These are phyloP conservation scores for Calliphora vomitoria DNA, from an alignment of 2,888 invertebrate species.

Conservation along the genomic window DNA sequence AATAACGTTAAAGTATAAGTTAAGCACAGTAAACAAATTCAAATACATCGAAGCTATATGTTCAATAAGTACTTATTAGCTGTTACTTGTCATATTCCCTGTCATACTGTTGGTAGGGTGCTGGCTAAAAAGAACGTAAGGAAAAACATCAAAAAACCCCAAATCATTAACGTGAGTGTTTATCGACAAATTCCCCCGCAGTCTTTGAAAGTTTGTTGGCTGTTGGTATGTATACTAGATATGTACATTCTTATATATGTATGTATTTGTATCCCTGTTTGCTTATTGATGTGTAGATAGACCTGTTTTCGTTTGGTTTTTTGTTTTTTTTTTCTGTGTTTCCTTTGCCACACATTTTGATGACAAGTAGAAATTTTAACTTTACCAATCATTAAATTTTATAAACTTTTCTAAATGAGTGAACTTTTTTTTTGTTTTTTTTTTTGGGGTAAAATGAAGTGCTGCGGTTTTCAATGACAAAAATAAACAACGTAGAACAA, in stretches of 20 bases:
- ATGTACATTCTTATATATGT: not conserved
- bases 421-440: no score
- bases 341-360: slow-evolving; percentile 33
- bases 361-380: slow-evolving; percentile 56
- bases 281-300: slow-evolving; percentile 1
- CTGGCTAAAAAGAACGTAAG: not conserved
- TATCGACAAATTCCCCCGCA: not conserved
- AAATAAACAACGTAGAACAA: slow-evolving; percentile 36
- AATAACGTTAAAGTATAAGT: no score
- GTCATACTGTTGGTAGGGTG: not conserved
- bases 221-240: not conserved
- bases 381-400: slow-evolving; percentile 64
- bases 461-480: slow-evolving; percentile 32
- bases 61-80: not conserved
- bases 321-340: not conserved
- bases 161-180: slow-evolving; percentile 28
- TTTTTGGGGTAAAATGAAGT: slow-evolving; percentile 9
- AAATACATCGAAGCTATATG: not conserved
- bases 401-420: slow-evolving; percentile 65
- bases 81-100: no score
- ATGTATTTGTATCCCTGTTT: not conserved
- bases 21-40: no score
- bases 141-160: not conserved
- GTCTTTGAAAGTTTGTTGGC: not conserved
- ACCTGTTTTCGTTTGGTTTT: slow-evolving; percentile 25